Evolutionary conservation across 2,797 vertebrate species (phyloP).

Genomic region (Neopelma chrysocephalum): DNA sequence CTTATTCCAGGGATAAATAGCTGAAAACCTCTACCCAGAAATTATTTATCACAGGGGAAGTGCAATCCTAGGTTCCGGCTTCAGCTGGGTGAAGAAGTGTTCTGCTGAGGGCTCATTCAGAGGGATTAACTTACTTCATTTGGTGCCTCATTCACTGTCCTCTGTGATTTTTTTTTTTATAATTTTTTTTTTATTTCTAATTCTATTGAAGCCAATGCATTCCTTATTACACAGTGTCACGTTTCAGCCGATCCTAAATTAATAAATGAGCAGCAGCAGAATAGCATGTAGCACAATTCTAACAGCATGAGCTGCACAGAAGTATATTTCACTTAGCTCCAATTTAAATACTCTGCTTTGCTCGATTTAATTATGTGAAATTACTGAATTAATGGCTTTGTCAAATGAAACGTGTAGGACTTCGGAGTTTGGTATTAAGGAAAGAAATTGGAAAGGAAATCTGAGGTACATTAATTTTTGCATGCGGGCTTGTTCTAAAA

Average conservation of each 20-base stretch:
- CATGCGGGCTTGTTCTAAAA: neutral
- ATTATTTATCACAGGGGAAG: slow-evolving; percentile 41
- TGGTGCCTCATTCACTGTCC: neutral
- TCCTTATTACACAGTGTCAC: neutral
- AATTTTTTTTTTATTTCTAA: neutral
- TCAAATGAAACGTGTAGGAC: slow-evolving; percentile 53
- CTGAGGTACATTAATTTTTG: slow-evolving; percentile 21
- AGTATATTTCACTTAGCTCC: slow-evolving; percentile 38
- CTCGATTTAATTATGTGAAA: slow-evolving; percentile 67
- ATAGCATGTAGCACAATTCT: slow-evolving; percentile 59
- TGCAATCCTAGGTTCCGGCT: neutral
- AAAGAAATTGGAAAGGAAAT: slow-evolving; percentile 26
- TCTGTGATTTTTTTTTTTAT: neutral
- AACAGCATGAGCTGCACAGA: slow-evolving; percentile 30
- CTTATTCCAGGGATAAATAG: slow-evolving; percentile 47
- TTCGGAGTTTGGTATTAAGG: slow-evolving; percentile 25
- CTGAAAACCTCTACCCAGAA: slow-evolving; percentile 35
- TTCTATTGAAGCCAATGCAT: neutral
- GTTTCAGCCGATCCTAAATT: slow-evolving; percentile 39
- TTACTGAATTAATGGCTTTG: slow-evolving; percentile 69
- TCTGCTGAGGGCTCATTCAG: slow-evolving; percentile 29
- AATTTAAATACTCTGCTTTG: slow-evolving; percentile 47
- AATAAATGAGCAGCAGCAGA: slow-evolving; percentile 66
- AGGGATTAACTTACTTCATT: slow-evolving; percentile 14
- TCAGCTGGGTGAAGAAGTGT: slow-evolving; percentile 36